Evolutionary conservation across 2,888 invertebrate species (phyloP), one percentile per base, ranked within the genome.

Genomic region (Drosophila mayaguana): DNA sequence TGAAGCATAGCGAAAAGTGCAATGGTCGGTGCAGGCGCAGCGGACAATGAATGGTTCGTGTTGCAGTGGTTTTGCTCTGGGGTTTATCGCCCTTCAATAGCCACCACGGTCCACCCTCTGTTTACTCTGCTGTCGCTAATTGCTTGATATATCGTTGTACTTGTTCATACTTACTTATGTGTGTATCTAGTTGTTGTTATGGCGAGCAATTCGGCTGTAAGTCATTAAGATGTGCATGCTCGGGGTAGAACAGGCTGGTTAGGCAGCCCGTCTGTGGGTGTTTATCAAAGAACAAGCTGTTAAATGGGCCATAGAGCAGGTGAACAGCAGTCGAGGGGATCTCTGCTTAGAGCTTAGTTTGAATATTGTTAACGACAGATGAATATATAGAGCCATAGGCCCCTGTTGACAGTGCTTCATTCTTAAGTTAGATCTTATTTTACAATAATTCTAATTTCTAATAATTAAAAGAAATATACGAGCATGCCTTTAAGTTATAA

Each of bases 71-170:
- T 57, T 43, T 43, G 54, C 40, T 22, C 46, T 53, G 55, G 51
- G 56, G 53, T n/a, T 57, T 36, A 45, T 62, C 43, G 60, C 43
- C 63, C 51, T 32, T 36, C 12, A 16, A 42, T 54, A 25, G 25
- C 48, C 28, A 46, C 38, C 18, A 34, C 46, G 28, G 25, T 9
- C 42, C 51, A 55, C 59, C 38, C 62, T 67, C 61, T 87, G 85
- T 78, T 85, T 83, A 81, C 73, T 80, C 81, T 72, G 57, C 74
- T 81, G 85, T 81, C 81, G 85, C 88, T 86, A 88, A 86, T 86
- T 86, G 85, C 68, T 88, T 80, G 80, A 88, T 83, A 77, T 83
- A 85, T 88, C 63, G 65, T 28, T 71, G 55, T 74, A 70, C 67
- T 65, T 77, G 70, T 61, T 55, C 55, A 45, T 34, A 43, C 64